Percentiles rank a stretch among this genome's conserved stretches.
phyloP scores from a whole-genome alignment of 2,888 invertebrate genomes.

The Drosophila villosipedis region DNA sequence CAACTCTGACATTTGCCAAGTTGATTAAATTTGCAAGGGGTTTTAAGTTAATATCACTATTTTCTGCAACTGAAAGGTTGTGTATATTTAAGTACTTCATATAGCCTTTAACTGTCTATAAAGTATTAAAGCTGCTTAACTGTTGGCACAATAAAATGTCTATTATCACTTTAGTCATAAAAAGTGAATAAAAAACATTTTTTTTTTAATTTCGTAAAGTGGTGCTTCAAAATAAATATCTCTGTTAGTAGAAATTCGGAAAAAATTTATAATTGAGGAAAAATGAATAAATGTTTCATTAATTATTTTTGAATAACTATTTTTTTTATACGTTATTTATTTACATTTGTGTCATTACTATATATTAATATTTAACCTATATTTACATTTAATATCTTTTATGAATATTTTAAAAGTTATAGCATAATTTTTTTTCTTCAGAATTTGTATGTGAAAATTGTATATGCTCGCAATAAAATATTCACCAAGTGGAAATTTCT shows the following conservation, averaged over 20 bases:
- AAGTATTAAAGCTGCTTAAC: background rate
- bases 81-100: conserved; percentile 2
- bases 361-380: background rate
- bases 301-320: background rate
- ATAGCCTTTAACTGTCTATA: background rate
- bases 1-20: conserved; percentile 8
- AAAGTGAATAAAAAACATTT: background rate
- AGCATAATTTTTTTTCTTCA: background rate
- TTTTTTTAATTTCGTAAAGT: background rate
- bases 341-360: background rate
- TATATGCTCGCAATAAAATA: background rate
- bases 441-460: background rate
- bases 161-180: background rate
- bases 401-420: background rate
- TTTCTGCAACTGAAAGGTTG: background rate
- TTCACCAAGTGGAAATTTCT: background rate
- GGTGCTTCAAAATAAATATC: background rate
- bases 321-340: background rate
- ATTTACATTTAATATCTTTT: background rate
- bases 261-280: background rate
- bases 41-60: background rate
- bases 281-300: background rate
- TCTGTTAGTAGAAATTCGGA: background rate
- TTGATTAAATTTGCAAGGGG: conserved; percentile 17
- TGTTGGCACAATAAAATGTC: background rate